These are phyloP conservation scores for Megaceryle torquata DNA, from an alignment of 2,113 vertebrate genomes.

Conservation along the genomic window DNA sequence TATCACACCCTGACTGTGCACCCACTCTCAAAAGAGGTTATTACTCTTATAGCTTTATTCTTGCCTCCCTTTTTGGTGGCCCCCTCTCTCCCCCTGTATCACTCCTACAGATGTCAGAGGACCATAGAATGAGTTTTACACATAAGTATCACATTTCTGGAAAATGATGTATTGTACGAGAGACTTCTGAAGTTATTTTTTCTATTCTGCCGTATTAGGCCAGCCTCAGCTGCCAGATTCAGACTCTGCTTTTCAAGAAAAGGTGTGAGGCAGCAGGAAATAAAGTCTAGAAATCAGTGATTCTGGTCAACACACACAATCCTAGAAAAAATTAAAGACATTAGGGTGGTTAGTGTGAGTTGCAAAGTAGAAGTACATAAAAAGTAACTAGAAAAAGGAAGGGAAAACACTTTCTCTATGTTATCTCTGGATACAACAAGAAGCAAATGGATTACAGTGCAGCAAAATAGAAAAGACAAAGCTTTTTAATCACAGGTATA, in stretches of 20 bases:
- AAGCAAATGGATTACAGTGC: background rate
- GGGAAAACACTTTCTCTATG: background rate
- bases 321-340: background rate
- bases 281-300: background rate
- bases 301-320: background rate
- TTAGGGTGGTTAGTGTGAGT: background rate
- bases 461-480: background rate
- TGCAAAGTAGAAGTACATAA: background rate
- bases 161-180: background rate
- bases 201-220: background rate
- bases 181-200: background rate
- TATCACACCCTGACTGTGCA: background rate
- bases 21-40: background rate
- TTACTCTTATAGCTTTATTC: background rate
- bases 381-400: background rate
- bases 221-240: background rate
- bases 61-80: background rate
- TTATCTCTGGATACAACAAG: background rate
- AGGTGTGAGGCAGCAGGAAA: background rate
- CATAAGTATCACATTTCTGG: background rate
- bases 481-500: background rate
- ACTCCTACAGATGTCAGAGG: background rate
- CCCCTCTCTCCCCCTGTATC: background rate
- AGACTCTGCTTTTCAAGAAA: background rate
- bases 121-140: background rate